Conservation (phyloP, 2,113 vertebrate species). For the Bothrops jararaca region DNA sequence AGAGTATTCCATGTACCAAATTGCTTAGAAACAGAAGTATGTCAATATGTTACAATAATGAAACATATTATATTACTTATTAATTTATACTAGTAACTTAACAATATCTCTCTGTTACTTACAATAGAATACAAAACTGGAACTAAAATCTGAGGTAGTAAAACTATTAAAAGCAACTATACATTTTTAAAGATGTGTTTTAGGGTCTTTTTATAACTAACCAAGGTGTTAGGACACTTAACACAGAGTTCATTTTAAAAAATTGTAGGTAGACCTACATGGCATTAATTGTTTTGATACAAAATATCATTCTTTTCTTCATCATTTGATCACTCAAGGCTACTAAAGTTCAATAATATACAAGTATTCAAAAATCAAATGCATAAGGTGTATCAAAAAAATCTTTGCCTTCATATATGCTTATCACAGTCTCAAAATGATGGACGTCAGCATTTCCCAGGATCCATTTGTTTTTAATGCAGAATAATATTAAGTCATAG, state of each 20-base stretch:
- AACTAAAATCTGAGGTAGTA: background rate
- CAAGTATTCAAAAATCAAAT: background rate
- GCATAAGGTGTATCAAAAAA: background rate
- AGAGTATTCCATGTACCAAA: constrained; percentile 27
- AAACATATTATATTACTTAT: background rate
- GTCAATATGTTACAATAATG: background rate
- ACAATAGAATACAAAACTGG: background rate
- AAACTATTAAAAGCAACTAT: background rate
- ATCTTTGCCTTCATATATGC: background rate
- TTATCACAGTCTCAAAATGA: background rate
- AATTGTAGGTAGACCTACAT: background rate
- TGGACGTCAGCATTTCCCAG: background rate
- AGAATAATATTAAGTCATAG: background rate
- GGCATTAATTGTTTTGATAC: constrained; percentile 10
- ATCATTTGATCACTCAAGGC: background rate
- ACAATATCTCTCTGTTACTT: background rate
- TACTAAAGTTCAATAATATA: background rate
- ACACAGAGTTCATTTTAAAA: background rate
- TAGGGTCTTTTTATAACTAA: background rate
- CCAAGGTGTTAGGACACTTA: background rate
- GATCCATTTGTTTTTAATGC: background rate
- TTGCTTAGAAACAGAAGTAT: background rate
- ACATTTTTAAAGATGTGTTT: background rate
- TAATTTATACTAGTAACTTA: background rate
- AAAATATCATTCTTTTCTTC: background rate